These are phyloP conservation scores for Poeciliopsis presidionis DNA, from an alignment of 2,797 vertebrate genomes.

Conservation along the genomic window DNA sequence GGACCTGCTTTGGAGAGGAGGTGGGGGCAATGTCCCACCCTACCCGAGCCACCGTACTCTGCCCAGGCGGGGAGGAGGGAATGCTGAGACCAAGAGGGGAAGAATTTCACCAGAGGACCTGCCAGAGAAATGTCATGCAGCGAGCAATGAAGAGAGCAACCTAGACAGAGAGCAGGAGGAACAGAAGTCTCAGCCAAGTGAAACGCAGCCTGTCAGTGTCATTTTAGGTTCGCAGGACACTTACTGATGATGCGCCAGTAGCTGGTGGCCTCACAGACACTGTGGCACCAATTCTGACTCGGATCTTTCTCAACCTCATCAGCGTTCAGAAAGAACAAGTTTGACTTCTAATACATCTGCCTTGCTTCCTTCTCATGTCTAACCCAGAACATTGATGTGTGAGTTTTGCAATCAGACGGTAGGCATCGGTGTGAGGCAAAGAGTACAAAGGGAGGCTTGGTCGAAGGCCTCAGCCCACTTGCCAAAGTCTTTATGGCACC, in stretches of 20 bases:
- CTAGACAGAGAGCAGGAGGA: slow-evolving; percentile 56
- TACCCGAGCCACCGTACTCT: slow-evolving; percentile 59
- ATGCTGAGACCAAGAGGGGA: slow-evolving; percentile 76
- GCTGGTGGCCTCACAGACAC: slow-evolving; percentile 68
- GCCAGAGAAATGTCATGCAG: slow-evolving; percentile 85
- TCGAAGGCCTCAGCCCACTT: slow-evolving; percentile 63
- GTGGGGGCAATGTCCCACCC: slow-evolving; percentile 56
- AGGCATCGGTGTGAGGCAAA: slow-evolving; percentile 69
- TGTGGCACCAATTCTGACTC: slow-evolving; percentile 67
- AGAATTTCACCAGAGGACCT: slow-evolving; percentile 79
- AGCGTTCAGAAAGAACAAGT: slow-evolving; percentile 26
- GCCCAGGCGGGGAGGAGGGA: slow-evolving; percentile 78
- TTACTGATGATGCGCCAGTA: slow-evolving; percentile 76
- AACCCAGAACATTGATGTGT: slow-evolving; percentile 28
- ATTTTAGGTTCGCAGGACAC: slow-evolving; percentile 65
- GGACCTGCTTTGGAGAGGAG: slow-evolving; percentile 57
- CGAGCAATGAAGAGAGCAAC: slow-evolving; percentile 77
- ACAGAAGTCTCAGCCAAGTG: slow-evolving; percentile 64
- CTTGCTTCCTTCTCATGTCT: neutral
- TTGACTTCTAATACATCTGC: neutral
- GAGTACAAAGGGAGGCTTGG: slow-evolving; percentile 57
- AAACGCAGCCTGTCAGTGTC: slow-evolving; percentile 74
- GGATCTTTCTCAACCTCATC: slow-evolving; percentile 42
- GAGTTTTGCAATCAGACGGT: slow-evolving; percentile 68
- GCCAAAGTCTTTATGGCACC: slow-evolving; percentile 79